These are phyloP conservation scores for Halcyon smyrnensis DNA, from an alignment of 2,797 vertebrate genomes.

Conservation along the genomic window DNA sequence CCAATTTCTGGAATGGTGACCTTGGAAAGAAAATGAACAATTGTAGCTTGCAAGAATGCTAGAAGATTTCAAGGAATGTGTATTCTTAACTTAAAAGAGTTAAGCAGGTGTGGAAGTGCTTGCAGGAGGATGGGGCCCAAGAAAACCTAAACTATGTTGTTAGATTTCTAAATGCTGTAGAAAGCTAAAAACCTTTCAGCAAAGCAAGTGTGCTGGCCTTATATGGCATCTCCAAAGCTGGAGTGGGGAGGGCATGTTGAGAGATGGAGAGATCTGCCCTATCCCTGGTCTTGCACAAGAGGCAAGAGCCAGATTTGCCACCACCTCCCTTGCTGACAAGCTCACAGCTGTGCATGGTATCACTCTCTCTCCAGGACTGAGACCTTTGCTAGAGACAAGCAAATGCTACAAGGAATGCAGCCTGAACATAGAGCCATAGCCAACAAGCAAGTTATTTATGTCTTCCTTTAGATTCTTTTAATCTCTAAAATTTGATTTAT, in stretches of 20 bases:
- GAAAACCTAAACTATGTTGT: neutral
- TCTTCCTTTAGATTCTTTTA: neutral
- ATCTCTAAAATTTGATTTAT: neutral
- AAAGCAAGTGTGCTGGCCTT: neutral
- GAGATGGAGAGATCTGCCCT: no score
- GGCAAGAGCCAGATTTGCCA: neutral
- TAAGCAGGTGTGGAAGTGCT: neutral
- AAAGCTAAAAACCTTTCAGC: neutral
- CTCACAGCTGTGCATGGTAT: neutral
- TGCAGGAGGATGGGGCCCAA: neutral
- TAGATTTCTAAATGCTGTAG: neutral
- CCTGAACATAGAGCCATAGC: neutral
- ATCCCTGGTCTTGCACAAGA: neutral
- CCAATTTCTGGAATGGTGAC: neutral
- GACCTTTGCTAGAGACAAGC: neutral
- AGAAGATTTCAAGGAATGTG: neutral
- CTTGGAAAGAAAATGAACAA: neutral
- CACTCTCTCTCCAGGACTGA: neutral
- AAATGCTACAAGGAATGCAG: neutral
- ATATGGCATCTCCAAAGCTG: neutral
- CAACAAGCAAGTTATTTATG: neutral
- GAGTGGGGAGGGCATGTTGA: accelerated
- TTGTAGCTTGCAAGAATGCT: neutral
- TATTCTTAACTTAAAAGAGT: neutral
- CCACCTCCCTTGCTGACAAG: accelerated